These are phyloP conservation scores for Serinus canaria DNA, from an alignment of 2,113 vertebrate species.

Conservation along the genomic window DNA sequence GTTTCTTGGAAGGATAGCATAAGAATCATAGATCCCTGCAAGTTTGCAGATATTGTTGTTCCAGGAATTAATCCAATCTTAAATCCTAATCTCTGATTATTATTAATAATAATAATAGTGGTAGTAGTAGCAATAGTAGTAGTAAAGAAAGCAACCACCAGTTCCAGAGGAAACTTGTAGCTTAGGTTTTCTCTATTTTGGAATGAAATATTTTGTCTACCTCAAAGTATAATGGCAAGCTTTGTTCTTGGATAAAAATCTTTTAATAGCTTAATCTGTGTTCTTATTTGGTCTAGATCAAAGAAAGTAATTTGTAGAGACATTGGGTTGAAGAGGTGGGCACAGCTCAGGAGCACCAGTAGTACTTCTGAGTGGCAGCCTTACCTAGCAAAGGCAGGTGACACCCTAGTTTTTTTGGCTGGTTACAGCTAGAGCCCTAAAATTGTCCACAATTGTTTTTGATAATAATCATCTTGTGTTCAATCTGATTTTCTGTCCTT, in stretches of 20 bases:
- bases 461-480: background rate
- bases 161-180: background rate
- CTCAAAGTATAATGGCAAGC: background rate
- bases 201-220: background rate
- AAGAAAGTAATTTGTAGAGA: background rate
- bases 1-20: background rate
- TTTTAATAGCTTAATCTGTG: background rate
- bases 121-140: background rate
- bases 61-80: background rate
- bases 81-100: background rate
- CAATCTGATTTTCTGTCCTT: background rate
- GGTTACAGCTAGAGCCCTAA: background rate
- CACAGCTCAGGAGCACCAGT: background rate
- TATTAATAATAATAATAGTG: too few relatives aligned
- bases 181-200: background rate
- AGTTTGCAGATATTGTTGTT: background rate
- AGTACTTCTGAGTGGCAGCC: background rate
- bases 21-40: background rate
- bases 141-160: background rate
- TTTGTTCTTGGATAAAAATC: background rate
- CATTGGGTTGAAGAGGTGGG: rapidly evolving
- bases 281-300: background rate
- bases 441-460: background rate
- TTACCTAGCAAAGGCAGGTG: background rate
- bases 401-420: background rate